Evolutionary conservation across 2,797 vertebrate genomes (phyloP), one percentile per base, ranked within the genome.

Genomic region (Spizella passerina): DNA sequence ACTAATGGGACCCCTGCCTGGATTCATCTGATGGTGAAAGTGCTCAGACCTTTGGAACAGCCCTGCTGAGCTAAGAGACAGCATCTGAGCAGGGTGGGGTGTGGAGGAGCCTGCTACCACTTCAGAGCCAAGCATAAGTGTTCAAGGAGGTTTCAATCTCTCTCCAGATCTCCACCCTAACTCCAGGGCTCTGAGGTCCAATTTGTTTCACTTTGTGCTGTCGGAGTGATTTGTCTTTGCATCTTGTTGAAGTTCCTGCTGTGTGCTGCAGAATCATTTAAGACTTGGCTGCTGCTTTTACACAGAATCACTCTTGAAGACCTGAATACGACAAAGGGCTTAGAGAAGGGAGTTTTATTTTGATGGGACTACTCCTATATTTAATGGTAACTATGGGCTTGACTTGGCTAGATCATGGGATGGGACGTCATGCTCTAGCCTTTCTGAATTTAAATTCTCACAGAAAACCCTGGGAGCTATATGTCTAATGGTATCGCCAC

Each of bases 201-300:
- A 92, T 96, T 88, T 94, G 84, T 91, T 95, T 93, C 82, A 94
- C 76, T 92, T 61, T 49, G 72, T 81, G 82, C 72, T 80, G 61
- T 82, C 0, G 0, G 75, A 86, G 68, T 85, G 83, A 90, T 95
- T 95, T 93, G 71, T 92, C 86, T 88, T 84, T 88, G 83, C 75
- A 77, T 90, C 78, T 90, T 77, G 82, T 47, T 89, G 83, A 91
- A 85, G 53, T 78, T 94, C 65, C 46, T 89, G 93, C 88, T 90
- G 82, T 59, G 52, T 0, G 10, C 86, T 92, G 92, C 83, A 92
- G 75, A 94, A 93, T 85, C 92, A 55, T 90, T 95, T 92, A 94
- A 77, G 83, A 81, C 49, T 90, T 96, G 94, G 93, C 88, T 75
- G 86, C 76, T 93, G 69, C 43, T 93, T 94, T 97, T 92, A 88